Percentiles rank a stretch among this genome's conserved stretches.
Conservation (phyloP, 2,888 invertebrate species). For the Ophion costatus region DNA sequence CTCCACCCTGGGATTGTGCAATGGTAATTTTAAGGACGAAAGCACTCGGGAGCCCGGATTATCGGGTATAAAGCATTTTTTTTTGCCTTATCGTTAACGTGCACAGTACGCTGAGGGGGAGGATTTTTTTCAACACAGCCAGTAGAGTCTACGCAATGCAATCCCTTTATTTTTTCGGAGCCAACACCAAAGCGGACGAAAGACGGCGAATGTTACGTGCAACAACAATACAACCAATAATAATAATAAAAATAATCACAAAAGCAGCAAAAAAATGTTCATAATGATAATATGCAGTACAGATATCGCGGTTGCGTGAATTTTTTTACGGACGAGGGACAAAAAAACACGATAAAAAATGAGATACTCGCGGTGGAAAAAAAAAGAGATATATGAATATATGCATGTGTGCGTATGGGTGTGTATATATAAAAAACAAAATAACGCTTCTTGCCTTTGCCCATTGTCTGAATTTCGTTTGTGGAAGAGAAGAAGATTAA, state of each 20-base stretch:
- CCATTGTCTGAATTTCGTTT: slow-evolving; percentile 79
- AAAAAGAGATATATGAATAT: slow-evolving; percentile 19
- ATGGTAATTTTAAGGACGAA: slow-evolving; percentile 27
- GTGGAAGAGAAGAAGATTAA: slow-evolving; percentile 82
- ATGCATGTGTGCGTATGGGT: neutral
- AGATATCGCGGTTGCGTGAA: slow-evolving; percentile 28
- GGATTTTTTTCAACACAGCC: slow-evolving; percentile 18
- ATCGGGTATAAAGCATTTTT: neutral
- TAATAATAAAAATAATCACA: neutral
- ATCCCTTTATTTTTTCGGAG: slow-evolving; percentile 56
- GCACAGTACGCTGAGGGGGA: slow-evolving; percentile 7
- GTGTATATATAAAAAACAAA: slow-evolving; percentile 43
- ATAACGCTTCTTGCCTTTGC: slow-evolving; percentile 81
- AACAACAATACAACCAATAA: neutral
- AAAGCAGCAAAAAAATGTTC: slow-evolving; percentile 8
- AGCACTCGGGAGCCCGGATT: slow-evolving; percentile 21
- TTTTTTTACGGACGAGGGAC: slow-evolving; percentile 19
- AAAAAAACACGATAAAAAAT: slow-evolving; percentile 30
- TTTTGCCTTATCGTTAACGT: slow-evolving; percentile 24
- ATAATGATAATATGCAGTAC: slow-evolving; percentile 25
- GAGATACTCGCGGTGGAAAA: slow-evolving; percentile 14
- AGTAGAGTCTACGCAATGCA: slow-evolving; percentile 13
- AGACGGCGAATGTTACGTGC: slow-evolving; percentile 8
- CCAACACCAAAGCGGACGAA: slow-evolving; percentile 57
- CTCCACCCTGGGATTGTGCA: neutral